A percentile compares a stretch with the other conserved stretches of the same genome.
Conservation (phyloP, 1,140 invertebrate genomes). For the Atopsyche davidsoni region DNA sequence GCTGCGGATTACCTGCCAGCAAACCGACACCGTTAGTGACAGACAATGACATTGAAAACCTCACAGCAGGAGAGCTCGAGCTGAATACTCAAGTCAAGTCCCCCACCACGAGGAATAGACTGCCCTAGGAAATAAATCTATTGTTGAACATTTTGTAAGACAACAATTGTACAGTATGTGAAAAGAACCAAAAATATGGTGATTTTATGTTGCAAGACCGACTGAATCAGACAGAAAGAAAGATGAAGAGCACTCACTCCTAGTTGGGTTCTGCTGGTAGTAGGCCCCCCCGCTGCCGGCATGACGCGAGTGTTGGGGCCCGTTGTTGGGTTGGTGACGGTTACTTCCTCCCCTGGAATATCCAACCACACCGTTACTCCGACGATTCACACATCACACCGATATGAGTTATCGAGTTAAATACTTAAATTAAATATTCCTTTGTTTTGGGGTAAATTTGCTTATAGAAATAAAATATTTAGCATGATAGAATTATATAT, state of each 20-base stretch:
- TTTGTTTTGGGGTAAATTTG: no score
- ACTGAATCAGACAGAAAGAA: neutral
- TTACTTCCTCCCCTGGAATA: constrained; percentile 22
- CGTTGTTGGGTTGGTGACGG: constrained; percentile 21
- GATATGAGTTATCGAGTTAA: neutral
- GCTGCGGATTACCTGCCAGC: constrained; percentile 18
- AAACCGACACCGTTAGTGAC: constrained; percentile 1
- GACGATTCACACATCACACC: neutral
- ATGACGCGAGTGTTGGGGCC: constrained; percentile 11
- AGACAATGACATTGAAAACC: no score
- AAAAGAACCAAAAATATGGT: neutral
- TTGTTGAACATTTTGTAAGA: neutral
- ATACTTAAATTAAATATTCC: neutral
- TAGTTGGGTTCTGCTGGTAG: constrained; percentile 21
- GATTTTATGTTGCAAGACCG: neutral
- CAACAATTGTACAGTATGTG: neutral
- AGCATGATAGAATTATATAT: neutral
- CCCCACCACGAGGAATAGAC: no score
- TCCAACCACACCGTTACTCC: neutral
- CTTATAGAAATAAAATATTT: no score
- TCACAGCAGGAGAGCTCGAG: no score
- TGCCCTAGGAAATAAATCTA: constrained; percentile 1
- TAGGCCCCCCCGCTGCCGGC: constrained; percentile 14
- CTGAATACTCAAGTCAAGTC: no score
- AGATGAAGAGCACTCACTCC: constrained; percentile 17